These are phyloP conservation scores for Anguilla anguilla DNA, from an alignment of 2,797 vertebrate genomes.

Conservation along the genomic window DNA sequence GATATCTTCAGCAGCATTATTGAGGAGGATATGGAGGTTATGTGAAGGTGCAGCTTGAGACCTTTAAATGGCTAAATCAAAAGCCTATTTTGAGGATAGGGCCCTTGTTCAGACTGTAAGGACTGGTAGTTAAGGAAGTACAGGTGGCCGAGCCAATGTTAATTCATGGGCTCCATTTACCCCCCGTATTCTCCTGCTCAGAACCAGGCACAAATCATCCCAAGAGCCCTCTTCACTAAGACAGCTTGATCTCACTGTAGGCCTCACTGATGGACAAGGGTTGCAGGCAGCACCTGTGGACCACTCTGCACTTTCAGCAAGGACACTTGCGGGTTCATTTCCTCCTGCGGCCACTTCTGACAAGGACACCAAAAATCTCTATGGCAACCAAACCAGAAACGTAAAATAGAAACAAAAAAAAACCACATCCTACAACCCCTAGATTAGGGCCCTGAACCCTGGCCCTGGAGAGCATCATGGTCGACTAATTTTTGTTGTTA, in stretches of 20 bases:
- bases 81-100: not conserved
- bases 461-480: not conserved
- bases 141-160: not conserved
- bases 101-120: not conserved
- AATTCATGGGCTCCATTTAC: not conserved
- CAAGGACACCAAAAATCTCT: not conserved
- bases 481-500: not conserved
- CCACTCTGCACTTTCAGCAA: not conserved
- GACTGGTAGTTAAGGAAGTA: not conserved
- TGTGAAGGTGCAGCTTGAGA: not conserved
- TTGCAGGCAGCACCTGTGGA: not conserved
- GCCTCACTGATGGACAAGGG: not conserved
- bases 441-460: not conserved
- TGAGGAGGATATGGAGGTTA: not conserved
- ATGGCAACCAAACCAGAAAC: not conserved
- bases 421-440: not conserved
- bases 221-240: not conserved
- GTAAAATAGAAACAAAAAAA: not conserved
- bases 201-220: not conserved
- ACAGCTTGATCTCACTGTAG: not conserved
- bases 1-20: not conserved
- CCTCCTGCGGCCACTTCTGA: not conserved
- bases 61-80: not conserved
- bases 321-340: not conserved
- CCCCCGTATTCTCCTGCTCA: not conserved